Evolutionary conservation across 2,797 vertebrate genomes (phyloP).

Genomic region (Enteromius trimaculatus): DNA sequence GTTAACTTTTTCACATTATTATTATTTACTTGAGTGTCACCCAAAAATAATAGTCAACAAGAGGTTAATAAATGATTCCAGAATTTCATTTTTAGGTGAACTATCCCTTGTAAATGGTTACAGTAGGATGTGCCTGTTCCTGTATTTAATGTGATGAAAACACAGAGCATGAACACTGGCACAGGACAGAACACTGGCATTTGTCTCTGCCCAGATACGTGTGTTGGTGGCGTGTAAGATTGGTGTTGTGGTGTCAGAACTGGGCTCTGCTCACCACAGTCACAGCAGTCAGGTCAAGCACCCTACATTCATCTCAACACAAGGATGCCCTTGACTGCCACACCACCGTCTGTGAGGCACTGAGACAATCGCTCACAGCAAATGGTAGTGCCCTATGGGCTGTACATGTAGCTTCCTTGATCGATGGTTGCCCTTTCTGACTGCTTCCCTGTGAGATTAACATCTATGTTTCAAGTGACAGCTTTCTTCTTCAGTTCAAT

Average conservation of each 20-base stretch:
- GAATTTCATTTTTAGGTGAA: background rate
- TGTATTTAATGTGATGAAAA: background rate
- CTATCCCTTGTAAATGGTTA: background rate
- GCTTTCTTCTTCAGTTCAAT: background rate
- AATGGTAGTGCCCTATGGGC: slow-evolving; percentile 12
- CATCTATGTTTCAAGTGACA: background rate
- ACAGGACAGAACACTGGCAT: background rate
- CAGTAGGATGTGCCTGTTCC: background rate
- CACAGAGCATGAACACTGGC: slow-evolving; percentile 10
- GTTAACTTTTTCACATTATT: background rate
- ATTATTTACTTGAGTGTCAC: background rate
- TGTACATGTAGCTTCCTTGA: background rate
- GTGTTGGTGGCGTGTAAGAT: slow-evolving; percentile 21
- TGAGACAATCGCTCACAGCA: slow-evolving; percentile 26
- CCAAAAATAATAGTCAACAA: background rate
- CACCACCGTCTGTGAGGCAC: slow-evolving; percentile 7
- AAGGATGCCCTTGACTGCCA: slow-evolving; percentile 43
- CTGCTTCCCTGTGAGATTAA: slow-evolving; percentile 7
- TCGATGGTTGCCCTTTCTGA: slow-evolving; percentile 19
- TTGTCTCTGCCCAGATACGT: slow-evolving; percentile 1
- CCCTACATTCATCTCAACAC: slow-evolving; percentile 44
- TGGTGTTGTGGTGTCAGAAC: slow-evolving; percentile 39
- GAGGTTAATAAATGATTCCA: background rate
- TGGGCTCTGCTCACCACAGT: slow-evolving; percentile 32
- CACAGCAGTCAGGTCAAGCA: slow-evolving; percentile 41